Conservation (phyloP, 2,888 invertebrate genomes). For the Argyresthia albistria region DNA sequence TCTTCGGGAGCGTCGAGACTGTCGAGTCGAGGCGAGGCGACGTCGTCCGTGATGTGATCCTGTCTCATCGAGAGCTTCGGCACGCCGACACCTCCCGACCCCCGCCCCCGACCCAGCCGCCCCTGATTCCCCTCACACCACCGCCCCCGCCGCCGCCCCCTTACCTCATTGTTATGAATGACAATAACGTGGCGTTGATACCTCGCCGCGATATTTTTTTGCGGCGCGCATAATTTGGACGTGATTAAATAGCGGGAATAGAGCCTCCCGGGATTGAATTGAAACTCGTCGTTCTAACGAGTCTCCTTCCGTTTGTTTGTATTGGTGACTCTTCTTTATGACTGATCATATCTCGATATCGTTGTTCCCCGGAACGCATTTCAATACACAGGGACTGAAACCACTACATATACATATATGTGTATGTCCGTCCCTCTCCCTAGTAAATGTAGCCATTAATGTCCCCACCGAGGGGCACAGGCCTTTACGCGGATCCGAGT, state of each 20-base stretch:
- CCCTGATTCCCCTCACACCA: conserved; percentile 12
- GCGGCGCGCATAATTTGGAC: conserved; percentile 53
- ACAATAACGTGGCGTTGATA: conserved; percentile 62
- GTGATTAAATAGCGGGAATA: conserved; percentile 63
- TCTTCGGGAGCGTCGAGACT: conserved; percentile 19
- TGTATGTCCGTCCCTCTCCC: too few species aligned
- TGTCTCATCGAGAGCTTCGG: conserved; percentile 7
- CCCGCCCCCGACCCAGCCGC: conserved; percentile 2
- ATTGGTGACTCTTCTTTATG: conserved; percentile 48
- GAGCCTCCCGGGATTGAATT: conserved; percentile 47
- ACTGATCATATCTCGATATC: not conserved
- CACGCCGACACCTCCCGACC: conserved; percentile 1
- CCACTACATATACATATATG: too few species aligned
- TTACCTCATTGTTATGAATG: conserved; percentile 53
- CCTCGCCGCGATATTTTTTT: conserved; percentile 55
- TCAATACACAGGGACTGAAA: too few species aligned
- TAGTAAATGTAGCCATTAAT: too few species aligned
- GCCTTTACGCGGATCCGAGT: too few species aligned
- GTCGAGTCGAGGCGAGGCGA: conserved; percentile 10
- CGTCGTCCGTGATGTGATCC: conserved; percentile 32
- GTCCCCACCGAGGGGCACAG: too few species aligned
- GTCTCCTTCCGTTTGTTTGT: conserved; percentile 52
- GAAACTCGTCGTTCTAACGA: conserved; percentile 50
- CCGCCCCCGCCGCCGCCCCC: conserved; percentile 17
- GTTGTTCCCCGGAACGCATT: too few species aligned